Base-by-base conservation (phyloP, 2,797 vertebrate species). In the Avahi laniger region DNA sequence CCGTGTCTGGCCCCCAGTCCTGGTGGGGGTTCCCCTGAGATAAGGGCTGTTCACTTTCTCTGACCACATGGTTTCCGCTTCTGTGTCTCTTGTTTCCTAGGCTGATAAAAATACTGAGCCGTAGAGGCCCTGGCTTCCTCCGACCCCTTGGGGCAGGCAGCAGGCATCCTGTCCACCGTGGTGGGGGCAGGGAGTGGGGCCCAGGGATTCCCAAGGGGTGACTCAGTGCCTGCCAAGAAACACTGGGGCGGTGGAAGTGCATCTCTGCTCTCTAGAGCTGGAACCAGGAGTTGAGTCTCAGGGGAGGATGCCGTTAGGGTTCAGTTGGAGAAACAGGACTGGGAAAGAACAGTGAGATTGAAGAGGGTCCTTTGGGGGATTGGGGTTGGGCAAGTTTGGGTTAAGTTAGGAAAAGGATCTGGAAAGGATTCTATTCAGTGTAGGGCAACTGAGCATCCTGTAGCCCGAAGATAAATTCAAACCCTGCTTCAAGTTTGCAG, bases 61-160 rank as follows among this genome's bases (percentile, higher is more conserved):
- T 98, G 94, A 97, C 97, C 97, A 97, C 97, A 98, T 0, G 4
- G 26, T 97, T 98, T 98, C 97, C 94, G 95, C 91, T 97, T 97
- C 97, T 95, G 50, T 93, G 96, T 95, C 95, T 95, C 92, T 97
- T 75, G 52, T 96, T 97, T 97, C 96, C 96, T 97, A 97, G 91
- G 87, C 93, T 67, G 97, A 96, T 97, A 98, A 98, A 98, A 97
- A 97, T 97, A 98, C 96, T 96, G 93, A 94, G 95, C 96, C 95
- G 87, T 86, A 96, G 97, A 97, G 97, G 96, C 97, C 96, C 78
- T 67, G 86, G 96, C 97, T 97, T 97, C 97, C 97, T 97, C 95
- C 93, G 94, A 97, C 97, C 96, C 95, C 43, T 67, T 38, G 38
- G 65, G 89, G 61, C 95, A 87, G 91, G 93, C 87, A 35, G 86